Conservation (phyloP, 2,888 invertebrate species). For the Drosophila quinaria region DNA sequence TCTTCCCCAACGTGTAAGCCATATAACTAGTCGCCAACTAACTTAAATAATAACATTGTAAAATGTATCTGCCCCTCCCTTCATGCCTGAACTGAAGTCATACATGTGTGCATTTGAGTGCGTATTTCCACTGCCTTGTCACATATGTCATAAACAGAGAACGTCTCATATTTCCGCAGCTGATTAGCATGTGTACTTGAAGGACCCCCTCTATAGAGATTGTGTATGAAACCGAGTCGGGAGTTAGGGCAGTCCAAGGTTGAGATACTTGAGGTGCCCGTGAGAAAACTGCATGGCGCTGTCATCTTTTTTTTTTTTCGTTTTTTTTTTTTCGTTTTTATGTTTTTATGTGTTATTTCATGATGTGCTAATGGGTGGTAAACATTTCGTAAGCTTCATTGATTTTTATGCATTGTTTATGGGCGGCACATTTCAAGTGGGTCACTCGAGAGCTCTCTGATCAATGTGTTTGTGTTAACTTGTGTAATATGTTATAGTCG, state of each 20-base stretch:
- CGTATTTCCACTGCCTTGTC: constrained; percentile 45
- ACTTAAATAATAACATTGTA: constrained; percentile 36
- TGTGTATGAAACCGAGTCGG: constrained; percentile 19
- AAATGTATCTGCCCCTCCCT: constrained; percentile 10
- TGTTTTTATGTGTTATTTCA: constrained; percentile 35
- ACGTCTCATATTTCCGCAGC: constrained; percentile 67
- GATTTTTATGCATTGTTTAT: constrained; percentile 64
- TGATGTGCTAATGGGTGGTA: constrained; percentile 77
- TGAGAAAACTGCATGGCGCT: constrained; percentile 57
- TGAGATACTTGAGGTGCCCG: constrained; percentile 46
- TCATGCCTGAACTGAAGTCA: constrained; percentile 54
- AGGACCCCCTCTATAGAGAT: constrained; percentile 45
- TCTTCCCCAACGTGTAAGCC: constrained; percentile 30
- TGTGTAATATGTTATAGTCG: neutral
- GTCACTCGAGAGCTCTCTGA: constrained; percentile 44
- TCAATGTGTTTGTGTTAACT: constrained; percentile 5
- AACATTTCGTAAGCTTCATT: constrained; percentile 76
- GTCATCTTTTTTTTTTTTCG: constrained; percentile 17
- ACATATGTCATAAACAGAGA: constrained; percentile 56
- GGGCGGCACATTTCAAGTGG: constrained; percentile 63
- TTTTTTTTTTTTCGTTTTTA: neutral
- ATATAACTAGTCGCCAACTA: constrained; percentile 35
- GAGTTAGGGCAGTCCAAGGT: constrained; percentile 29
- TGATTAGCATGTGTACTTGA: constrained; percentile 71
- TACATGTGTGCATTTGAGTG: constrained; percentile 61